phyloP scores from a whole-genome alignment of 2,113 vertebrate species.

The Melanerpes formicivorus region DNA sequence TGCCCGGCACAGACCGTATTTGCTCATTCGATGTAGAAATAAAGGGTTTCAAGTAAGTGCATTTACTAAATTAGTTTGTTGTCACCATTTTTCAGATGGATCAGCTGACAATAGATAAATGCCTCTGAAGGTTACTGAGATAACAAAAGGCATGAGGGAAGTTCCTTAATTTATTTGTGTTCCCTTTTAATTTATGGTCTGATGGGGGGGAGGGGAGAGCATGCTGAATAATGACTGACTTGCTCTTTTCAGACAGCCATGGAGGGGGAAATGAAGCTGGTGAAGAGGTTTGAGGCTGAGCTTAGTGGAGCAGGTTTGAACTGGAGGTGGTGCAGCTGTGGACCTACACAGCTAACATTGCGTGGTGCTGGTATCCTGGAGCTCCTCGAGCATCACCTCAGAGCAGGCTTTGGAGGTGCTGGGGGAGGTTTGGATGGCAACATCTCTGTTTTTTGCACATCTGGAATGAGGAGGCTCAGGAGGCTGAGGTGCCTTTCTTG shows the following conservation, averaged over 20 bases:
- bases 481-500: neutral
- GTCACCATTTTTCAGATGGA: slow-evolving; percentile 53
- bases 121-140: slow-evolving; percentile 68
- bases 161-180: slow-evolving; percentile 47
- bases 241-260: neutral
- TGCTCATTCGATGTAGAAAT: neutral
- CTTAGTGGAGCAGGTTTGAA: neutral
- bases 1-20: neutral
- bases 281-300: neutral
- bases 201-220: neutral
- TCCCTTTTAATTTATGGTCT: slow-evolving; percentile 43
- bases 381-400: fast-evolving
- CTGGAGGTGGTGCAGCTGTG: neutral
- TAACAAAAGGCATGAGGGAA: slow-evolving; percentile 56
- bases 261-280: neutral
- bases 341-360: neutral
- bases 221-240: neutral
- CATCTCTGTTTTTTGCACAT: neutral
- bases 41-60: neutral
- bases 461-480: neutral
- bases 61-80: slow-evolving; percentile 44
- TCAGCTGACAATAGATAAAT: slow-evolving; percentile 50
- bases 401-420: fast-evolving
- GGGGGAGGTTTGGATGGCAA: neutral
- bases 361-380: neutral